Evolutionary conservation across 2,113 vertebrate species (phyloP).

Genomic region (Saimiri boliviensis): DNA sequence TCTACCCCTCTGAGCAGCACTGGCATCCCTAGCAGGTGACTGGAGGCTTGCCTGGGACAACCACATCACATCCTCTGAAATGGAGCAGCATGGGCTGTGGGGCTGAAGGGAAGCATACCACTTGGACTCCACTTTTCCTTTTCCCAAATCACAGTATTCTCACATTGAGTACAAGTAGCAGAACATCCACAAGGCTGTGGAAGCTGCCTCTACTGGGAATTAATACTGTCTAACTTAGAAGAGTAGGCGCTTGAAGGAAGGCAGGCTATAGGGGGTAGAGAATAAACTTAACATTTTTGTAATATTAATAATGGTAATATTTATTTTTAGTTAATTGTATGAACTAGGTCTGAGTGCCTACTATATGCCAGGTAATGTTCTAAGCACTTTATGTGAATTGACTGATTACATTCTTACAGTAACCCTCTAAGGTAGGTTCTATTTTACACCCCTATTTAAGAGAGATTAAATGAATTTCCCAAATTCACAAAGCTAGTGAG

Average conservation of each 20-base stretch:
- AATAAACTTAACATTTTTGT: slow-evolving; percentile 20
- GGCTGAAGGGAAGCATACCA: not conserved
- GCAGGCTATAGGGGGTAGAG: not conserved
- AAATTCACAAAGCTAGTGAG: not conserved
- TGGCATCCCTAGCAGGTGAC: not conserved
- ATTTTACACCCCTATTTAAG: not conserved
- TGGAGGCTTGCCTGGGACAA: not conserved
- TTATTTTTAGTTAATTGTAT: slow-evolving; percentile 27
- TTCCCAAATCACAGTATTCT: not conserved
- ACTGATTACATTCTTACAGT: not conserved
- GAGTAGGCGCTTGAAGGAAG: not conserved
- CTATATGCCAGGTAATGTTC: not conserved
- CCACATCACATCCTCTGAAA: not conserved
- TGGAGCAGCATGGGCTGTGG: not conserved
- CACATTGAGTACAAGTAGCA: not conserved
- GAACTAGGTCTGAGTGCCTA: not conserved
- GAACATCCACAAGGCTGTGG: not conserved
- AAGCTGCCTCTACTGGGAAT: not conserved
- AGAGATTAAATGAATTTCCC: slow-evolving; percentile 16
- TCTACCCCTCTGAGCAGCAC: not conserved
- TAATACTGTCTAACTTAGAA: slow-evolving; percentile 3
- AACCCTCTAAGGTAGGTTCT: not conserved
- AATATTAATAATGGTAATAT: not conserved
- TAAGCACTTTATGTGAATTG: not conserved
- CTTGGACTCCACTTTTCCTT: not conserved